Conservation (phyloP, 2,113 vertebrate species). For the Gracilinanus agilis region DNA sequence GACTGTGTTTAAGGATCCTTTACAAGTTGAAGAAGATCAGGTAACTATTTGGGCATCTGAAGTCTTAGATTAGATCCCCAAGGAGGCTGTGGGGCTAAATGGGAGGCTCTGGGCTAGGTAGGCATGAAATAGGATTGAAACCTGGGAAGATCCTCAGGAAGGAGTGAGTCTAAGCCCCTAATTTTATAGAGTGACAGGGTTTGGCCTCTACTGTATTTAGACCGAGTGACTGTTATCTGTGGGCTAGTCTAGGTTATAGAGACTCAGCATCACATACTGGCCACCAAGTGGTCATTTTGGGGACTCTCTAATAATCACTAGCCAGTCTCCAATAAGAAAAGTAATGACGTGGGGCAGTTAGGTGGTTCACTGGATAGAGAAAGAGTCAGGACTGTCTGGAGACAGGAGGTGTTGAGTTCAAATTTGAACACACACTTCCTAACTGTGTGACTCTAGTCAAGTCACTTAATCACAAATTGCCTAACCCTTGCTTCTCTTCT, state of each 20-base stretch:
- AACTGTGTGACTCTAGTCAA: no score
- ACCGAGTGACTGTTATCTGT: background rate
- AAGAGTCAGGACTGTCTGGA: no score
- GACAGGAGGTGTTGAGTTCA: no score
- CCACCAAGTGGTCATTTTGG: background rate
- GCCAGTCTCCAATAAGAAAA: background rate
- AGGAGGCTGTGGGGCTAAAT: background rate
- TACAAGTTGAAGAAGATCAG: slow-evolving; percentile 87
- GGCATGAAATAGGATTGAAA: background rate
- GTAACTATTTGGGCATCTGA: slow-evolving; percentile 75
- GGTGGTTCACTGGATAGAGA: no score
- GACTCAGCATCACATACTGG: background rate
- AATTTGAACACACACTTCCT: no score
- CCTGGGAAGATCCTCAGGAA: background rate
- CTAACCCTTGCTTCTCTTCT: no score
- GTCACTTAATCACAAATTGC: no score
- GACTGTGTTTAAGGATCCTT: slow-evolving; percentile 90
- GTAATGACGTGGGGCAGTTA: background rate
- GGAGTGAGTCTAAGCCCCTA: background rate
- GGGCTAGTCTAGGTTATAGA: background rate
- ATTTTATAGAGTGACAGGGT: background rate
- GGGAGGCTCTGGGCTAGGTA: background rate
- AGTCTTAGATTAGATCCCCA: background rate
- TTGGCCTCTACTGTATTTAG: background rate
- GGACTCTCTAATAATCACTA: background rate